Evolutionary conservation across 2,113 vertebrate species (phyloP).

Genomic region (Oryzias celebensis): DNA sequence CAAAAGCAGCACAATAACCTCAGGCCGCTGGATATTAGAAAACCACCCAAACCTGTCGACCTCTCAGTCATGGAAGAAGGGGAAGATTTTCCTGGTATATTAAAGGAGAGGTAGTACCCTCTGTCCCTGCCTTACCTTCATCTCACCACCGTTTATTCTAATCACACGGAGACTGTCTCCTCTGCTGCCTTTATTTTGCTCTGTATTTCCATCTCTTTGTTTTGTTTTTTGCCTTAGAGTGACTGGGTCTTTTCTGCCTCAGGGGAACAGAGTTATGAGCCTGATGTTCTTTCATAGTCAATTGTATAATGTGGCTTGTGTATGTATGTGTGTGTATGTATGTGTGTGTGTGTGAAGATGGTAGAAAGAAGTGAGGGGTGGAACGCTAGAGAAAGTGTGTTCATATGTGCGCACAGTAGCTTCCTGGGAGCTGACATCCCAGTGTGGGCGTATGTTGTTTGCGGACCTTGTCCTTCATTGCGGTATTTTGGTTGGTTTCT

Average conservation of each 20-base stretch:
- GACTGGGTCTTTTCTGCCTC: conserved; percentile 71
- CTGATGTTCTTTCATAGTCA: conserved; percentile 75
- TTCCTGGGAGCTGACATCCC: conserved; percentile 52
- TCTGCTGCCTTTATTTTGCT: conserved; percentile 72
- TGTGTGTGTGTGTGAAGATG: conserved; percentile 22
- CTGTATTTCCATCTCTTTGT: conserved; percentile 77
- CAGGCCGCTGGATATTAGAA: conserved; percentile 85
- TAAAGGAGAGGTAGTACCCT: conserved; percentile 75
- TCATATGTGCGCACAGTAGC: conserved; percentile 28
- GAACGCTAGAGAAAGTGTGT: conserved; percentile 30
- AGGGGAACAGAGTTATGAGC: conserved; percentile 77
- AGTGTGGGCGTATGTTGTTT: conserved; percentile 61
- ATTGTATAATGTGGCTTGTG: conserved; percentile 71
- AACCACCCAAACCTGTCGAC: conserved; percentile 79
- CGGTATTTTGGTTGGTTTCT: conserved; percentile 65
- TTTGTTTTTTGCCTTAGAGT: conserved; percentile 76
- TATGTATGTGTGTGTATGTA: conserved; percentile 24
- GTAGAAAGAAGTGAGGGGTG: conserved; percentile 16
- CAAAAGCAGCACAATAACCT: conserved; percentile 76
- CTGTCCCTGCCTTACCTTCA: conserved; percentile 67
- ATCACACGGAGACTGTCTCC: conserved; percentile 73
- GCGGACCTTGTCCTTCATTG: conserved; percentile 57
- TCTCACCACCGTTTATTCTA: conserved; percentile 78
- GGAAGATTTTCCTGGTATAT: conserved; percentile 70
- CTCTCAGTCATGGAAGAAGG: conserved; percentile 63